A percentile compares a stretch with the other conserved stretches of the same genome.
These are phyloP conservation scores for Erpetoichthys calabaricus DNA, from an alignment of 2,797 vertebrate genomes.

Conservation along the genomic window DNA sequence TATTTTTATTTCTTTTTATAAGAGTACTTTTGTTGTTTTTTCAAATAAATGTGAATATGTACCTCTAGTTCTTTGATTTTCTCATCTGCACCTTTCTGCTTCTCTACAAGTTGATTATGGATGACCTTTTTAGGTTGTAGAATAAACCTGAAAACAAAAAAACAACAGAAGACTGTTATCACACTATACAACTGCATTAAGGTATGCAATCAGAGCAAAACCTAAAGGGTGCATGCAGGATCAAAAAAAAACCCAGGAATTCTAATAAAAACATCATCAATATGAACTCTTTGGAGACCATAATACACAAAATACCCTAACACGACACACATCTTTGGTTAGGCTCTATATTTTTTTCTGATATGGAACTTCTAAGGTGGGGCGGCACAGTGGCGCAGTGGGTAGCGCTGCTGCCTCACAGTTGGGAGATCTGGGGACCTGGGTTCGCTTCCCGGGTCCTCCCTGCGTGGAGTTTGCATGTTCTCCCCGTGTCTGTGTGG, in stretches of 20 bases:
- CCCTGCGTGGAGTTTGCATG: no score
- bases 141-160: constrained; percentile 67
- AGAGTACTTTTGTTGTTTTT: neutral
- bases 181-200: neutral
- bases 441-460: no score
- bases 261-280: no score
- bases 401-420: no score
- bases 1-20: neutral
- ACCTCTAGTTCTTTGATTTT: constrained; percentile 94
- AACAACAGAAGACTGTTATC: neutral
- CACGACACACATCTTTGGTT: no score
- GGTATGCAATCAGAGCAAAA: neutral
- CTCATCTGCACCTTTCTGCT: constrained; percentile 80
- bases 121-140: constrained; percentile 81
- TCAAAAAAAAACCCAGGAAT: neutral
- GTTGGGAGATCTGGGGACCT: no score
- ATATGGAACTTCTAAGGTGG: no score
- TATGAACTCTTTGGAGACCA: no score
- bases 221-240: neutral
- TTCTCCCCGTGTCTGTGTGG: no score
- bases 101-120: constrained; percentile 70
- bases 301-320: no score
- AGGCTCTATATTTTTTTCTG: no score
- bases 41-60: neutral
- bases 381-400: no score